Conservation (phyloP, 2,888 invertebrate species). For the Villa cingulata region DNA sequence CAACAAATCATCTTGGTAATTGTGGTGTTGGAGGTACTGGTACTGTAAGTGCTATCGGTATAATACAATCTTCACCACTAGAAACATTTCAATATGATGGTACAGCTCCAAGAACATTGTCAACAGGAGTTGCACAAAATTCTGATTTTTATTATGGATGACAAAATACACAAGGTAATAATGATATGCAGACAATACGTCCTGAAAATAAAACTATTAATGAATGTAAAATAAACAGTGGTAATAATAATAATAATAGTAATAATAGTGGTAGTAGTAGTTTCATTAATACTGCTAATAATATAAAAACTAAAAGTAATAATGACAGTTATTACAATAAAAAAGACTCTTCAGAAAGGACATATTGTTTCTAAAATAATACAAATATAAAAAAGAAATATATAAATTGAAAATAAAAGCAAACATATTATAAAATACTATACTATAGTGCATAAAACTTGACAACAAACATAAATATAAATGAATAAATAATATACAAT, state of each 20-base stretch:
- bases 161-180: conserved; percentile 20
- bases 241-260: neutral
- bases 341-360: conserved; percentile 10
- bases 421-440: no score
- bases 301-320: neutral
- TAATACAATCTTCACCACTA: neutral
- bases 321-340: conserved; percentile 6
- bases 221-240: neutral
- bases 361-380: conserved; percentile 12
- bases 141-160: conserved; percentile 35
- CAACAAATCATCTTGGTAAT: no score
- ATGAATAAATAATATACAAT: no score
- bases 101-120: conserved; percentile 32
- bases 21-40: neutral
- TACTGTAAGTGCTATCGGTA: neutral
- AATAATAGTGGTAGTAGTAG: neutral
- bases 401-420: no score
- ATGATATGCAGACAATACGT: conserved; percentile 2
- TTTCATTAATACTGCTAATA: neutral
- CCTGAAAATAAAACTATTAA: neutral
- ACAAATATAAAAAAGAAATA: neutral
- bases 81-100: conserved; percentile 28
- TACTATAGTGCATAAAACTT: no score
- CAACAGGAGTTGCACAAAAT: conserved; percentile 31
- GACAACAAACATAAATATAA: no score